Evolutionary conservation across 2,113 vertebrate species (phyloP).

Genomic region (Sebastes fasciatus): DNA sequence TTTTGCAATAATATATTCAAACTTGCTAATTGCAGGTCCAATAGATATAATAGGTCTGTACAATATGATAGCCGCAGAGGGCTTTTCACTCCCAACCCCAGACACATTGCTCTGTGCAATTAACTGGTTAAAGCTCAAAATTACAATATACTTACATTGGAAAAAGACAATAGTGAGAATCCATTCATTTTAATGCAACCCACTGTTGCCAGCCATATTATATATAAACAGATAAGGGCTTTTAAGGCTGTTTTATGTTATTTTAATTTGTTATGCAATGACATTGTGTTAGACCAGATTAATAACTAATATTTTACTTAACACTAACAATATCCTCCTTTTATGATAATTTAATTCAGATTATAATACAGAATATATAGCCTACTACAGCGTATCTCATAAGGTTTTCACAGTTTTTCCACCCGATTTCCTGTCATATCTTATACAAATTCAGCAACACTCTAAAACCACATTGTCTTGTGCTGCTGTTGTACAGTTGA

Average conservation of each 20-base stretch:
- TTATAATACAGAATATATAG: background rate
- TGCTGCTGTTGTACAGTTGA: background rate
- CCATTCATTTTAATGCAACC: conserved; percentile 3
- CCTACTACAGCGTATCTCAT: background rate
- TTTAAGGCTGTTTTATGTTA: background rate
- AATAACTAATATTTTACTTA: background rate
- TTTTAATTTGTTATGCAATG: background rate
- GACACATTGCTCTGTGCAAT: background rate
- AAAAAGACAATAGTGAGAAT: background rate
- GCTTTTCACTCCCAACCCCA: background rate
- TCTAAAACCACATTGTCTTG: background rate
- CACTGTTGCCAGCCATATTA: background rate
- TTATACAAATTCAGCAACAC: background rate
- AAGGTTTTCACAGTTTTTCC: background rate
- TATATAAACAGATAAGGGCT: background rate
- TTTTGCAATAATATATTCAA: background rate
- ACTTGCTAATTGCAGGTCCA: background rate
- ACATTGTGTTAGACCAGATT: background rate
- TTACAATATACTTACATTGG: background rate
- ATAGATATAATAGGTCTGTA: conserved; percentile 1
- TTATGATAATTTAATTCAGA: background rate
- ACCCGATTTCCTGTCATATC: background rate
- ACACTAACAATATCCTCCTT: background rate
- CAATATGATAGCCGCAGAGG: background rate
- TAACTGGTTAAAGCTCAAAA: background rate